Evolutionary conservation across 2,888 invertebrate species (phyloP), one percentile per base, ranked within the genome.

Genomic region (Seira sanloemensis): DNA sequence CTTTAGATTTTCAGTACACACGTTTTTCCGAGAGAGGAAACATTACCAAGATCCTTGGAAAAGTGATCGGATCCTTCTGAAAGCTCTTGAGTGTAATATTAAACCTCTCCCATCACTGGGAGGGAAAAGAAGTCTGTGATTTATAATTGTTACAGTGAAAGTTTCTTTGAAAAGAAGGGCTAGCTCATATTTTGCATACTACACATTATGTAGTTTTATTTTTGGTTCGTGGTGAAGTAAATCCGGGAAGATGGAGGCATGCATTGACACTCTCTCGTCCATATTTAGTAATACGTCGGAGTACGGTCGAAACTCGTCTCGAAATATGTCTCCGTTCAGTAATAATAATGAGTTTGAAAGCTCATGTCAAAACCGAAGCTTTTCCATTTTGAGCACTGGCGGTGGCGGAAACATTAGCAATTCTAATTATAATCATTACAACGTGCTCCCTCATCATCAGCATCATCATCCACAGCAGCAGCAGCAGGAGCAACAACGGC

Each of bases 241-340:
- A 37, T 37, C 37, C n/a, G 37, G 37, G 12, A 72, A 16, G 23
- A 82, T 82, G 82, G 82, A 82, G 77, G 82, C 82, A 72, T 82
- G 82, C 21, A 82, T 82, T 76, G 82, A 82, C 71, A 82, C 82
- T 76, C 76, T 82, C 72, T 82, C 82, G 19, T 9, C 71, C n/a
- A 71, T 72, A 37, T 82, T 82, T 58, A 76, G 66, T 24, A 68
- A 46, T 58, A 58, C 69, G 54, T 37, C 75, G 16, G 24, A 58
- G 16, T 74, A 81, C 2, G 68, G 73, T 18, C 66, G 67, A 24
- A 75, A 25, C 25, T 24, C 78, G 9, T 54, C 66, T 24, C 79
- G 79, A 50, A 79, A 79, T 73, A 54, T 71, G 54, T 69, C 58
- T 66, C 50, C 82, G 1, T 82, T 76, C 68, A 76, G 12, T 24